phyloP scores from a whole-genome alignment of 1,140 invertebrate genomes.

The Papilio polyxenes region DNA sequence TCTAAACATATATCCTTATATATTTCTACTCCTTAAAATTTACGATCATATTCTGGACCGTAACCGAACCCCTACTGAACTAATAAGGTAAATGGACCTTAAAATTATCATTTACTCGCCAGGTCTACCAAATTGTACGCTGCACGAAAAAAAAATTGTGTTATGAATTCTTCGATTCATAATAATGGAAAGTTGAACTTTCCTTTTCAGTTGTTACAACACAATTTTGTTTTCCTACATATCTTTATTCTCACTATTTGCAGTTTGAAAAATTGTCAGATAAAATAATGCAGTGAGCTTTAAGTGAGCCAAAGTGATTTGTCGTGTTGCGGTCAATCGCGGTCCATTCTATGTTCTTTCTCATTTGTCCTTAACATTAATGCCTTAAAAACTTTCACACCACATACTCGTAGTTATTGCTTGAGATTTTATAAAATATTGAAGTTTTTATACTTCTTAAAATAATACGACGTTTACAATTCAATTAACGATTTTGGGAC shows the following conservation, averaged over 20 bases:
- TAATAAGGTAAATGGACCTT: constrained; percentile 61
- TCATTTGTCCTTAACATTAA: constrained; percentile 44
- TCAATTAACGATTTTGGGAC: background rate
- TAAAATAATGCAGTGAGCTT: constrained; percentile 32
- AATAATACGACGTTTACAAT: background rate
- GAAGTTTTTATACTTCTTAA: background rate
- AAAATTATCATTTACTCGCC: constrained; percentile 55
- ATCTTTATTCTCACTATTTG: background rate
- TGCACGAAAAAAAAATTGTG: constrained; percentile 20
- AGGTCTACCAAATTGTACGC: constrained; percentile 40
- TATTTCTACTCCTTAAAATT: background rate
- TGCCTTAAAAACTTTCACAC: constrained; percentile 48
- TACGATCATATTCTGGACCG: constrained; percentile 39
- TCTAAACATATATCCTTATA: background rate
- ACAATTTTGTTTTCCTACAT: background rate
- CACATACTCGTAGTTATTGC: background rate
- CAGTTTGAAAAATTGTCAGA: background rate
- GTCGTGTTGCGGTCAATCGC: constrained; percentile 69
- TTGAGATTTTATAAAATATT: background rate
- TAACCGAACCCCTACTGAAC: constrained; percentile 49
- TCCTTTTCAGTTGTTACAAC: background rate
- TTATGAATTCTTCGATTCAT: constrained; percentile 20
- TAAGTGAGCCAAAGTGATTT: constrained; percentile 68
- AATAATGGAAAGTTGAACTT: constrained; percentile 26
- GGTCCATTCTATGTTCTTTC: constrained; percentile 58